These are phyloP conservation scores for Pseudomyrmex gracilis DNA, from an alignment of 1,140 invertebrate species.

Conservation along the genomic window DNA sequence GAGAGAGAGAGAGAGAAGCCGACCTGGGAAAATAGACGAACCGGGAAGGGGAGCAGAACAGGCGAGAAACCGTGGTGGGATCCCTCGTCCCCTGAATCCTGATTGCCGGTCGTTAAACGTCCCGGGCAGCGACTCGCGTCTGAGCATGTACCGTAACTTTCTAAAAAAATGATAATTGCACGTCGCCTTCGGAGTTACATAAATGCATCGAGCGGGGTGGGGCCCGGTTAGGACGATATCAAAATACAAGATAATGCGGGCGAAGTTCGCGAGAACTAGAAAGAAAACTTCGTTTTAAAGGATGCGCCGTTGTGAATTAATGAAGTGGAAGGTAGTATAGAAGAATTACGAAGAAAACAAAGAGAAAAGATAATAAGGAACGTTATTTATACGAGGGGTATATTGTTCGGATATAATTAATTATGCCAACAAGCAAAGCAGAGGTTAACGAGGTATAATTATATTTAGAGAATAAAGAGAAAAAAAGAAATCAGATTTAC, in stretches of 20 bases:
- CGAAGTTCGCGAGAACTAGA: background rate
- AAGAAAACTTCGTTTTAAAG: background rate
- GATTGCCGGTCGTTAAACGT: conserved; percentile 65
- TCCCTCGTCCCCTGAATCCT: conserved; percentile 43
- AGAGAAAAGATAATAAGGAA: no score
- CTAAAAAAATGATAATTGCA: conserved; percentile 55
- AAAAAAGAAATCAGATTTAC: no score
- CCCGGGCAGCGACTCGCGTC: conserved; percentile 8
- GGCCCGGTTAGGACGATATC: background rate
- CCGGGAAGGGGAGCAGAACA: no score
- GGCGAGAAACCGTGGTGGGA: background rate
- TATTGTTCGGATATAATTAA: no score
- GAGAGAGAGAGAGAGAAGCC: background rate
- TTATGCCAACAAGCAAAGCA: no score
- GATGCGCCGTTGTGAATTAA: background rate
- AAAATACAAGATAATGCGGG: background rate
- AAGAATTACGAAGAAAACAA: no score
- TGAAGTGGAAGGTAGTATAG: background rate
- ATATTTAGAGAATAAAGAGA: no score
- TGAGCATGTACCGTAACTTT: conserved; percentile 43
- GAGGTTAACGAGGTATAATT: no score
- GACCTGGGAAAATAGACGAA: conserved; percentile 34
- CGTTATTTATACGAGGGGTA: no score
- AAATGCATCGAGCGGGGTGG: conserved; percentile 8
- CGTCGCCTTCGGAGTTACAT: conserved; percentile 33